Conservation (phyloP, 2,113 vertebrate genomes). For the Tiliqua scincoides region DNA sequence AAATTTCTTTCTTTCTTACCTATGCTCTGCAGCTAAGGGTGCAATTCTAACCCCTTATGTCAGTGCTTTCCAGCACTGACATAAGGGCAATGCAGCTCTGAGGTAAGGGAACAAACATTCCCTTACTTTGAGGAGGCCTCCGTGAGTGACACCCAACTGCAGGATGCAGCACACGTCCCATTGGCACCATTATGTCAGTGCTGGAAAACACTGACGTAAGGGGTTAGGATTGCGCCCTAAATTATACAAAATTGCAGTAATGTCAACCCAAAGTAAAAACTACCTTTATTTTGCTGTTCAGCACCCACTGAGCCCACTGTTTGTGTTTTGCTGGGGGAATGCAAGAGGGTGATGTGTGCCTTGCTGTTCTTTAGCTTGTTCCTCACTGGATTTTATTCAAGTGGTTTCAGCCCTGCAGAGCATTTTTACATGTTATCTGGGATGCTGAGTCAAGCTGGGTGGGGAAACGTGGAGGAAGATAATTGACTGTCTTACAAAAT, state of each 20-base stretch:
- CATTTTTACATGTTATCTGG: conserved; percentile 66
- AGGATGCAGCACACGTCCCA: too few relatives aligned
- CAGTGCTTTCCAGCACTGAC: too few relatives aligned
- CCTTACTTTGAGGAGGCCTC: too few relatives aligned
- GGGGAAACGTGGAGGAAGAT: conserved; percentile 64
- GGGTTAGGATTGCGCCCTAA: too few relatives aligned
- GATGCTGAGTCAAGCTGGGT: conserved; percentile 75
- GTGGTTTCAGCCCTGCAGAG: conserved; percentile 42
- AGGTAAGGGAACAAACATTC: too few relatives aligned
- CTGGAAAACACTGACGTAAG: too few relatives aligned
- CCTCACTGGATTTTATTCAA: conserved; percentile 60
- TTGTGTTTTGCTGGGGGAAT: conserved; percentile 24
- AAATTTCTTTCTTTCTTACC: not conserved
- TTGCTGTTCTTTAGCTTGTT: conserved; percentile 41
- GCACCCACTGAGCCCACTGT: not conserved
- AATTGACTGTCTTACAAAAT: conserved; percentile 61
- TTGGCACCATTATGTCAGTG: too few relatives aligned
- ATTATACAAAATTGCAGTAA: not conserved
- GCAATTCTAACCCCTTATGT: too few relatives aligned
- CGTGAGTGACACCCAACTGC: too few relatives aligned
- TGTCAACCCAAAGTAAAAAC: not conserved
- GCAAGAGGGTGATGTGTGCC: conserved; percentile 20
- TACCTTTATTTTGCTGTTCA: not conserved
- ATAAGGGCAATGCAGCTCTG: too few relatives aligned
- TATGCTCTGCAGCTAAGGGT: not conserved